Evolutionary conservation across 2,113 vertebrate genomes (phyloP), one percentile per base, ranked within the genome.

Genomic region (Prunella himalayana): DNA sequence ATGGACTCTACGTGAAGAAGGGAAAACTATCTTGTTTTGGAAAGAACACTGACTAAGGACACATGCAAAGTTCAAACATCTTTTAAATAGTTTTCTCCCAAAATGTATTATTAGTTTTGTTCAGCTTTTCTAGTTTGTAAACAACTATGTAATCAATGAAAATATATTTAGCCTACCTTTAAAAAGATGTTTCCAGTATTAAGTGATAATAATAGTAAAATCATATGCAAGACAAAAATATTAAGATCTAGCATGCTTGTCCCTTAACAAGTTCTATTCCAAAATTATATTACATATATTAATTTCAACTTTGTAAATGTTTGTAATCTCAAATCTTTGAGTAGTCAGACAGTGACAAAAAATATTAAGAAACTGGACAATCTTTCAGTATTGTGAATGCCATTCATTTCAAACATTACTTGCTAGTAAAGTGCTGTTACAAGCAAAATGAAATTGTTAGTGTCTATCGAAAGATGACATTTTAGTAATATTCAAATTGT

Each of bases 391-490:
- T 87, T 94, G 81, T 92, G 64, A 65, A 83, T 90, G 77, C 42
- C 86, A 84, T 76, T 97, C 35, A 88, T 96, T 96, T 96, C 88
- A 96, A 92, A 96, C 0, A 0, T 72, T 60, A 87, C 76, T 66
- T 96, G 84, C 94, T 81, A 94, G 93, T 93, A 97, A 96, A 97
- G 95, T 97, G 94, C 95, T 95, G 54, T 94, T 95, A 92, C 94
- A 96, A 89, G 94, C 91, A 96, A 97, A 95, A 75, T 87, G 41
- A 79, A 92, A 90, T 90, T 33, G 78, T 96, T 93, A 97, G 75
- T 96, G 92, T 92, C 79, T 94, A 86, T 81, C 4, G 30, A 90
- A 76, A 96, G 92, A 92, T 80, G 57, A 81, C 72, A 76, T 94
- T 88, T 94, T 92, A 96, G 82, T 89, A 96, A 82, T 95, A 94